Base-by-base conservation (phyloP, 2,797 vertebrate species). In the Poeciliopsis infans region DNA sequence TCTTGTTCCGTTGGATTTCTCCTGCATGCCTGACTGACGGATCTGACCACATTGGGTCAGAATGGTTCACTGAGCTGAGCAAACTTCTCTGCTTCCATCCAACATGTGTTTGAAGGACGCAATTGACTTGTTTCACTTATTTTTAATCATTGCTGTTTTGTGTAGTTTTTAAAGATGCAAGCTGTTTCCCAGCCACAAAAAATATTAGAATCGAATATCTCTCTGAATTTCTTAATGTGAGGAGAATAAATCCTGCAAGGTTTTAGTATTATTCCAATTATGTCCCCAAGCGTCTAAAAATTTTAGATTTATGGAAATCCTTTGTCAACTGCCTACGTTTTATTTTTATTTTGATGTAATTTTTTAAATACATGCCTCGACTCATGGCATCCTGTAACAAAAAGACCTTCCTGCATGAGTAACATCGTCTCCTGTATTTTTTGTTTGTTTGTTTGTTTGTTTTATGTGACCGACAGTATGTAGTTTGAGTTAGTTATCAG, bases 11-110 rank as follows among this genome's bases (percentile, higher is more conserved):
- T 25, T 86, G 87, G 86, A 91, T 91, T 90, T 79, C 87, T 81
- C 75, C 86, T 91, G 83, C 84, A 89, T 81, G 93, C 93, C 89
- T 84, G 87, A 88, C 87, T 90, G 89, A 87, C 82, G 87, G 43
- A 90, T 86, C 83, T 83, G 93, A 79, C 87, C 91, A 86, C 55
- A 83, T 90, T 81, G 91, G 94, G 94, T 95, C 93, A 93, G 87
- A 82, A 92, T 87, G 94, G 93, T 92, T 92, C 92, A 87, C 85
- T 95, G 87, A 93, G 74, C 91, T 94, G 90, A 92, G 89, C 92
- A 95, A 95, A 96, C 93, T 57, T 75, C 90, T 87, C 68, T 68
- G 36, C 75, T 89, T 90, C 85, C 82, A 80, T 28, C 39, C 79
- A 86, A 77, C 86, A 79, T 86, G 74, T 79, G 83, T 75, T 84